Conservation (phyloP, 2,888 invertebrate genomes). For the Sympetrum striolatum region DNA sequence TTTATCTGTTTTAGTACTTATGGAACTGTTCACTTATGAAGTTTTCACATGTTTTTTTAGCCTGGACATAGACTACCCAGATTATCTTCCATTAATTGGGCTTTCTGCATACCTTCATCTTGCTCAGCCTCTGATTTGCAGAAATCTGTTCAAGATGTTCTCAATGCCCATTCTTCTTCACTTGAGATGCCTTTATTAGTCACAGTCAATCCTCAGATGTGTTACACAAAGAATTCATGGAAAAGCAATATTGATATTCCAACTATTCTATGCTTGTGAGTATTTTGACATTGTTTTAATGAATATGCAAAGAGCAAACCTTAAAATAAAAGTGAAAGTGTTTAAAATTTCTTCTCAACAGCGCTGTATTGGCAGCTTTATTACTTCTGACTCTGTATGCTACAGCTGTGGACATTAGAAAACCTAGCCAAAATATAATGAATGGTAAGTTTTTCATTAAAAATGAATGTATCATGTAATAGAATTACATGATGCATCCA, state of each 20-base stretch:
- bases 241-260: background rate
- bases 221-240: slow-evolving; percentile 45
- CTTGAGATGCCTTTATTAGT: slow-evolving; percentile 37
- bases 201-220: slow-evolving; percentile 47
- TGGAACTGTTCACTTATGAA: too few relatives aligned
- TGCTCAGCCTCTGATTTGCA: slow-evolving; percentile 64
- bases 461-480: too few relatives aligned
- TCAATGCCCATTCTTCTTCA: slow-evolving; percentile 54
- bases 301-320: too few relatives aligned
- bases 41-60: slow-evolving; percentile 54
- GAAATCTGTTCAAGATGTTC: background rate
- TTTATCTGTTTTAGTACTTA: slow-evolving; percentile 11
- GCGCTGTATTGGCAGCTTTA: slow-evolving; percentile 23
- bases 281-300: background rate
- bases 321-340: too few relatives aligned
- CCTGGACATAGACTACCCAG: slow-evolving; percentile 68
- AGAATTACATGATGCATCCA: too few relatives aligned
- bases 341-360: slow-evolving; percentile 14
- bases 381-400: slow-evolving; percentile 34
- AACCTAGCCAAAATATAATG: background rate
- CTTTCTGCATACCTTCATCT: slow-evolving; percentile 66
- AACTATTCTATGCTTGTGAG: slow-evolving; percentile 45
- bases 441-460: background rate
- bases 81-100: slow-evolving; percentile 66
- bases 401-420: background rate